A percentile compares a stretch with the other conserved stretches of the same genome.
phyloP scores from a whole-genome alignment of 2,113 vertebrate genomes.

The Eurypyga helias region DNA sequence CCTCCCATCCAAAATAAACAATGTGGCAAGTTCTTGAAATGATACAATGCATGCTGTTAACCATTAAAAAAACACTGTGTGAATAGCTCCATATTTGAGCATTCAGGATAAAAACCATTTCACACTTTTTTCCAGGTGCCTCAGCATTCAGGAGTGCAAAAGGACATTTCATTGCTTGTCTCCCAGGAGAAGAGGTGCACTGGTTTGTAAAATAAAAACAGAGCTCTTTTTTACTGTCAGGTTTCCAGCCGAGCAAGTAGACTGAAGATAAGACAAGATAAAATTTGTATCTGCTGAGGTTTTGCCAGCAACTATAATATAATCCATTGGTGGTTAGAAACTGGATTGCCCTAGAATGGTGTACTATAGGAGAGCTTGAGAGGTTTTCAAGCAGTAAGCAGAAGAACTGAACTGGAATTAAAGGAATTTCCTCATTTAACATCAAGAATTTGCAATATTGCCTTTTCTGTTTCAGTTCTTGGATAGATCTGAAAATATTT shows the following conservation, averaged over 20 bases:
- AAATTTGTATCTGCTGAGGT: not conserved
- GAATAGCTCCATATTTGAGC: not conserved
- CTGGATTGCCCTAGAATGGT: not conserved
- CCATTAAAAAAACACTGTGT: not conserved
- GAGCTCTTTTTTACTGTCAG: not conserved
- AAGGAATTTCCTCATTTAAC: not conserved
- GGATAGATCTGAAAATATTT: not conserved
- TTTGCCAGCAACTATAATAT: not conserved
- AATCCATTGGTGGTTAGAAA: not conserved
- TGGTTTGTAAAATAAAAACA: not conserved
- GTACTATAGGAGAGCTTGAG: not conserved
- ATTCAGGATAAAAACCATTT: not conserved
- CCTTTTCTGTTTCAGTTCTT: not conserved
- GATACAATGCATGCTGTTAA: not conserved
- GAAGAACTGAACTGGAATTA: not conserved
- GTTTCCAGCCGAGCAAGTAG: not conserved
- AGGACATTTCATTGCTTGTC: not conserved
- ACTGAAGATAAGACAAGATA: not conserved
- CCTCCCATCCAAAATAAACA: conserved; percentile 19
- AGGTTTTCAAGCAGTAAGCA: not conserved
- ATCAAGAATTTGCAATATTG: not conserved
- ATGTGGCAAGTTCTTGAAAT: not conserved
- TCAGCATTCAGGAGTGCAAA: not conserved
- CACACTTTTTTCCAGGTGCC: not conserved
- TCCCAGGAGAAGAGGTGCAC: not conserved